phyloP scores from a whole-genome alignment of 2,888 invertebrate species.

The Gymnocheta viridis region DNA sequence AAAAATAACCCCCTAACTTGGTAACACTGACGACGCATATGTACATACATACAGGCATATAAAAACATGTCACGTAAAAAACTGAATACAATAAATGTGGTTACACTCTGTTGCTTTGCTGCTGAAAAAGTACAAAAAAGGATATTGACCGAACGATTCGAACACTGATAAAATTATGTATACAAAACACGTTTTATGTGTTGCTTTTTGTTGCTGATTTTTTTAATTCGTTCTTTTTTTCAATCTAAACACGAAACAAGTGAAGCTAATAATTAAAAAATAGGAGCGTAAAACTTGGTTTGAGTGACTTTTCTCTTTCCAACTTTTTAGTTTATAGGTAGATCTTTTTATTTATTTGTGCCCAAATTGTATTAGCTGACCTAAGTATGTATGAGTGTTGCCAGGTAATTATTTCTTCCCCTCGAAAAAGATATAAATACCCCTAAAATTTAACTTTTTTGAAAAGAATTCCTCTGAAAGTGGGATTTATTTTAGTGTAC shows the following conservation, averaged over 20 bases:
- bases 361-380: too few relatives aligned
- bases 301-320: conserved; percentile 2
- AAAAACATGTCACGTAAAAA: conserved; percentile 41
- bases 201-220: neutral
- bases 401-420: too few relatives aligned
- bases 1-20: too few relatives aligned
- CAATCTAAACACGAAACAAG: conserved; percentile 3
- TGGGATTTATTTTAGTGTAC: too few relatives aligned
- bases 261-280: conserved; percentile 5
- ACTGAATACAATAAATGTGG: conserved; percentile 25
- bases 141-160: conserved; percentile 51
- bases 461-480: too few relatives aligned
- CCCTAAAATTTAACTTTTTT: too few relatives aligned
- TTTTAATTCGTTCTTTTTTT: conserved; percentile 5
- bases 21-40: too few relatives aligned
- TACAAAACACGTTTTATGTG: conserved; percentile 24
- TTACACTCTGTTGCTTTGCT: conserved; percentile 21
- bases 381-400: too few relatives aligned
- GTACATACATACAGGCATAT: neutral
- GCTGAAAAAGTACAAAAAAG: conserved; percentile 47
- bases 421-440: too few relatives aligned
- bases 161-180: neutral
- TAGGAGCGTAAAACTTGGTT: neutral
- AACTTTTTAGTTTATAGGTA: neutral
- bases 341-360: too few relatives aligned